Base-by-base conservation (phyloP, 1,140 invertebrate species). In the Zaprionus kolodkinae region DNA sequence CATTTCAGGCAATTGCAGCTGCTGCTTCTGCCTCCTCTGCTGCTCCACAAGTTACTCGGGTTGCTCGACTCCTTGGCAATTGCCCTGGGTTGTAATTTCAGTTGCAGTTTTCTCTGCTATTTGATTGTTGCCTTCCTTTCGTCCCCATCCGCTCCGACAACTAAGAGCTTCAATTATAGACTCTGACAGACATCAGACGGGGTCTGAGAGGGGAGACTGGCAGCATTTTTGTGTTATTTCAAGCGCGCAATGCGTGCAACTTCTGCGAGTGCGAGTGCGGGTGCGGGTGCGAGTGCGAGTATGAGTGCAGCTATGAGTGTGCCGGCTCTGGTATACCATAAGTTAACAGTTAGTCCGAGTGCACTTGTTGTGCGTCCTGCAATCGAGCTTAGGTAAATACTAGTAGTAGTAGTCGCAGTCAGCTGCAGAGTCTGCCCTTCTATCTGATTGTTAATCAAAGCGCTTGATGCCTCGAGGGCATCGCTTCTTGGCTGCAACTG, bases 141-240 rank as follows among this genome's bases (percentile, higher is more conserved):
- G n/a, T 17, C 40, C 9, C 50, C 50, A 36, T 38, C 25, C 61
- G 67, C 11, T 60, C 43, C 55, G 36, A 36, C 33, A 83, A 88
- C 76, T 83, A 84, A 79, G 73, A 69, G 69, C 83, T 78, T 83
- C 84, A 88, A 87, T 87, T 87, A 87, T 76, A 79, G 84, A 78
- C 84, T 52, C 72, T 61, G 82, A 76, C 72, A 70, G 62, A 38
- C 50, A 57, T 50, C 59, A 69, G 50, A 10, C 36, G 21, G 40
- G 35, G 52, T 17, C 3, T 3, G n/a, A n/a, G n/a, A 21, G 4
- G 9, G 11, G 52, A 73, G 69, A 72, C 52, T 54, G 35, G 64
- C 65, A 67, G 50, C 76, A 77, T 83, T 82, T 86, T 73, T 76
- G 35, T 71, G 68, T 59, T 76, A 79, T 65, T 80, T 70, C 61